Percentiles rank a stretch among this genome's conserved stretches.
Conservation (phyloP, 2,797 vertebrate genomes). For the Catharus ustulatus region DNA sequence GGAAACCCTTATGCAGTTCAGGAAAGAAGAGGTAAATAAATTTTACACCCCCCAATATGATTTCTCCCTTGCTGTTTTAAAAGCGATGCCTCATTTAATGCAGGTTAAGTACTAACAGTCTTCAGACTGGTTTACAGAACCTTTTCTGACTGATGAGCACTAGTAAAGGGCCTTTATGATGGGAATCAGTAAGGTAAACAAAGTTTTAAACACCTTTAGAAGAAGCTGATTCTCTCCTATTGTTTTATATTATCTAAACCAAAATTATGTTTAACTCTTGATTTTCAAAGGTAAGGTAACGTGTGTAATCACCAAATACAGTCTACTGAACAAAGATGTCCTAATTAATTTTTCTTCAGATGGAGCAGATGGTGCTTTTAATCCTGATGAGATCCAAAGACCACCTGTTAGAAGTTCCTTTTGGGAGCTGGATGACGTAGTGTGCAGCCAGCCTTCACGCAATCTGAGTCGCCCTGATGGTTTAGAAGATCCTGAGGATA, state of each 20-base stretch:
- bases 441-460: constrained; percentile 95
- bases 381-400: constrained; percentile 90
- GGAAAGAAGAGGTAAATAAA: constrained; percentile 79
- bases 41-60: neutral
- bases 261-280: neutral
- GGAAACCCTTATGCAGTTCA: constrained; percentile 90
- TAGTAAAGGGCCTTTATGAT: neutral
- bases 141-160: neutral
- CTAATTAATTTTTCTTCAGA: constrained; percentile 76
- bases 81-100: neutral
- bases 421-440: constrained; percentile 90
- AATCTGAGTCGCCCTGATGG: constrained; percentile 93
- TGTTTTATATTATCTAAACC: neutral
- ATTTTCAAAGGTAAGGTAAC: neutral
- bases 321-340: neutral
- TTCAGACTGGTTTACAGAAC: neutral
- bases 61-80: neutral
- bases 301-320: neutral
- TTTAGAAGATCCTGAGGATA: constrained; percentile 91
- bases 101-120: neutral
- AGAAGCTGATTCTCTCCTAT: neutral
- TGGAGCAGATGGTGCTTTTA: constrained; percentile 90
- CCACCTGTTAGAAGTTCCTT: constrained; percentile 87
- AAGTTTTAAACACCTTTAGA: neutral
- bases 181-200: neutral